Conservation (phyloP, 2,797 vertebrate genomes). For the Eulemur coronatus region DNA sequence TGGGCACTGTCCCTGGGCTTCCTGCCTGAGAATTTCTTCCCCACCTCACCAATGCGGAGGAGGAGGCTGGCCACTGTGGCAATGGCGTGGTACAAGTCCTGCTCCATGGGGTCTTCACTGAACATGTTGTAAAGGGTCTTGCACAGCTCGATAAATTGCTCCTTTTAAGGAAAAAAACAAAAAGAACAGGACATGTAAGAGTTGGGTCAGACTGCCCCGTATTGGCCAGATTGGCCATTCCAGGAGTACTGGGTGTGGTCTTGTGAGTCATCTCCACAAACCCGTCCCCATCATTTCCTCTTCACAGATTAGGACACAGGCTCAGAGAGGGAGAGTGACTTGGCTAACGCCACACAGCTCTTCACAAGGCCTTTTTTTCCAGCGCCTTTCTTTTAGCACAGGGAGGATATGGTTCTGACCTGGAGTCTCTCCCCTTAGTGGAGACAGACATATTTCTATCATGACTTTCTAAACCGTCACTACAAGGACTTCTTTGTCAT, state of each 20-base stretch:
- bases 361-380: neutral
- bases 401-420: neutral
- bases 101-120: constrained; percentile 93
- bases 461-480: neutral
- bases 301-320: neutral
- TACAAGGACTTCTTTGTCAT: neutral
- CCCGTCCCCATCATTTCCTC: neutral
- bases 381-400: neutral
- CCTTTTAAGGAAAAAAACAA: constrained; percentile 83
- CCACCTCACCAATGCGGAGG: constrained; percentile 95
- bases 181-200: constrained; percentile 1
- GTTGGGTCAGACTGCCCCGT: neutral
- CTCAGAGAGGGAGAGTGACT: neutral
- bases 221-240: neutral
- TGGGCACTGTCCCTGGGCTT: constrained; percentile 78
- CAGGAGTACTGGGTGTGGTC: neutral
- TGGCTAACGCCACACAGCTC: neutral
- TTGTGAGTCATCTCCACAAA: neutral
- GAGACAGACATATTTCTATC: neutral
- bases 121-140: constrained; percentile 99
- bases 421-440: neutral
- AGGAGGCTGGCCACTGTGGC: constrained; percentile 97
- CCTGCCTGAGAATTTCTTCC: constrained; percentile 91
- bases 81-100: constrained; percentile 96
- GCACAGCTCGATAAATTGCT: constrained; percentile 98